phyloP scores from a whole-genome alignment of 2,113 vertebrate species.

The Ailurus styani region DNA sequence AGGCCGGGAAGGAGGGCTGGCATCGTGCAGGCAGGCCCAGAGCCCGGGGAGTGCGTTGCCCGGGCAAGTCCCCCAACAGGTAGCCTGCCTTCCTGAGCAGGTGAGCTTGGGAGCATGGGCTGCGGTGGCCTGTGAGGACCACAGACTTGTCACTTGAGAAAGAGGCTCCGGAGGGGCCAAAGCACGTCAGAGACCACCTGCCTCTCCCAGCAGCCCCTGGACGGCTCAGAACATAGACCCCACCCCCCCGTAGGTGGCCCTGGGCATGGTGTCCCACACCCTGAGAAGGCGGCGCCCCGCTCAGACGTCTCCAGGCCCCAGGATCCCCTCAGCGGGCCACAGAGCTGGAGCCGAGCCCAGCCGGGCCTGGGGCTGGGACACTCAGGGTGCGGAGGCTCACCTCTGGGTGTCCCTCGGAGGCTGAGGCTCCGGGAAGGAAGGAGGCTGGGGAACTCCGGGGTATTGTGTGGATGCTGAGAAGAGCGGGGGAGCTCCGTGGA shows the following conservation, averaged over 20 bases:
- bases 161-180: accelerated
- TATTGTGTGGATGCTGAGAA: accelerated
- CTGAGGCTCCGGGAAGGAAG: background rate
- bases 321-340: background rate
- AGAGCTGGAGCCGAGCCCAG: background rate
- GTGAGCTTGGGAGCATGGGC: background rate
- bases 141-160: accelerated
- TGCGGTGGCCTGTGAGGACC: background rate
- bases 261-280: background rate
- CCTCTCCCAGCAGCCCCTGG: background rate
- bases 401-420: background rate
- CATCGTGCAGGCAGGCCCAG: background rate
- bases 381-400: background rate
- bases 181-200: background rate
- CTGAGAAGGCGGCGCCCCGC: background rate
- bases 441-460: background rate
- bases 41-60: background rate
- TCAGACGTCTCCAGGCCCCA: background rate
- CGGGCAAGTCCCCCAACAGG: slow-evolving; percentile 51
- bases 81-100: background rate
- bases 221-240: background rate
- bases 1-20: background rate
- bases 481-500: background rate
- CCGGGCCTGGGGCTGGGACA: background rate
- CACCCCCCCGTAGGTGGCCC: background rate